Evolutionary conservation across 2,888 invertebrate genomes (phyloP).

Genomic region (Noctua janthina): DNA sequence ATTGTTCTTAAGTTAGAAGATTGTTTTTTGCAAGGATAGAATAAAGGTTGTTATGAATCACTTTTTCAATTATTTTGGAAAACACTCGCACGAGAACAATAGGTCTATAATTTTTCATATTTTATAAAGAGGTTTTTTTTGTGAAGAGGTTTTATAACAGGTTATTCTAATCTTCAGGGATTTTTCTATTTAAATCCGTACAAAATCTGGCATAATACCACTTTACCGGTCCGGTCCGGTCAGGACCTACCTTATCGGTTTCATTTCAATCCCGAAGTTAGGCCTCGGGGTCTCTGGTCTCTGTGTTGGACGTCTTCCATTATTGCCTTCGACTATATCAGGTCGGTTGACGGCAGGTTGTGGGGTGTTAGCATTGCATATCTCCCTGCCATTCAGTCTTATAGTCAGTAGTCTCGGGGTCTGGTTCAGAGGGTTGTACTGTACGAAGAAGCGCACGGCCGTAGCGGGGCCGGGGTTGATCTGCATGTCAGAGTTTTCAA

Average conservation of each 20-base stretch:
- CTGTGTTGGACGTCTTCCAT: conserved; percentile 1
- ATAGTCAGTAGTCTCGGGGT: conserved; percentile 88
- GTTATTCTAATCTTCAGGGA: not conserved
- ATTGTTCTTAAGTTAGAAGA: no score
- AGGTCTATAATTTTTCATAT: not conserved
- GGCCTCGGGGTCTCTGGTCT: conserved; percentile 26
- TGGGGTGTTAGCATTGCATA: conserved; percentile 87
- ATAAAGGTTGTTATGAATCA: no score
- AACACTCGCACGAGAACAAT: no score
- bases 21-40: no score
- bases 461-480: conserved; percentile 90
- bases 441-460: conserved; percentile 91
- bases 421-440: conserved; percentile 87
- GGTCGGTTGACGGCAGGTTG: conserved; percentile 72
- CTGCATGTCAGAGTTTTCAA: conserved; percentile 90
- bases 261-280: conserved; percentile 45
- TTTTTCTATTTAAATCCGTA: no score
- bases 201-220: no score
- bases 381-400: conserved; percentile 90
- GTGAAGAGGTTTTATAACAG: not conserved
- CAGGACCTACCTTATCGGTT: conserved; percentile 69
- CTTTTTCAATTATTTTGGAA: no score
- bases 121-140: not conserved
- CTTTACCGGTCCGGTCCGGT: no score
- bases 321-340: conserved; percentile 47